These are phyloP conservation scores for Habrosyne pyritoides DNA, from an alignment of 2,888 invertebrate genomes.

Conservation along the genomic window DNA sequence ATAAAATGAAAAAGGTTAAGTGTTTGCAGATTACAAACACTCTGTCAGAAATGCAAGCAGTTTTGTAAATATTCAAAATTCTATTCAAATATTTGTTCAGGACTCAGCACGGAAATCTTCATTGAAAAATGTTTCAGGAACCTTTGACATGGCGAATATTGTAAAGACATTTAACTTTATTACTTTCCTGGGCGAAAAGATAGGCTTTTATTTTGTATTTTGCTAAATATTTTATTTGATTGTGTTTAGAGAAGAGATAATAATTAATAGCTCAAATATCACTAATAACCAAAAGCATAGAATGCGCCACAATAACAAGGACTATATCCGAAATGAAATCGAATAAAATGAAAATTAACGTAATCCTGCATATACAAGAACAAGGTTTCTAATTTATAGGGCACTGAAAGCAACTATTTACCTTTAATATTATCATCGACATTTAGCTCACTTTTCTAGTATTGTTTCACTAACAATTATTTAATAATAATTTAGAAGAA, in stretches of 20 bases:
- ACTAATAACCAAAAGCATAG: too few species aligned
- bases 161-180: constrained; percentile 4
- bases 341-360: too few species aligned
- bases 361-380: too few species aligned
- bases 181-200: too few species aligned
- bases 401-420: neutral
- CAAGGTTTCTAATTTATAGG: too few species aligned
- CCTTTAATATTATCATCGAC: neutral
- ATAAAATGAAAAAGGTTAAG: constrained; percentile 13
- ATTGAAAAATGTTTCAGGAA: constrained; percentile 29
- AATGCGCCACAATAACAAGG: too few species aligned
- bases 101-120: constrained; percentile 27
- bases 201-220: too few species aligned
- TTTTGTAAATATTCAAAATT: constrained; percentile 33
- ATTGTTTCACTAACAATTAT: neutral
- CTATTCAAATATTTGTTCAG: constrained; percentile 42
- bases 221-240: too few species aligned
- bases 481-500: constrained; percentile 7
- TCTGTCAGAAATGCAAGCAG: constrained; percentile 21
- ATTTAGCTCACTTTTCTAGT: neutral
- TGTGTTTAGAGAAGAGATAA: too few species aligned
- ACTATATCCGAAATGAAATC: too few species aligned
- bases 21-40: constrained; percentile 19
- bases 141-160: constrained; percentile 14
- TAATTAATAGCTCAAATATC: too few species aligned